A percentile compares a stretch with the other conserved stretches of the same genome.
Conservation (phyloP, 2,113 vertebrate species). For the Pomatorhinus ruficollis region DNA sequence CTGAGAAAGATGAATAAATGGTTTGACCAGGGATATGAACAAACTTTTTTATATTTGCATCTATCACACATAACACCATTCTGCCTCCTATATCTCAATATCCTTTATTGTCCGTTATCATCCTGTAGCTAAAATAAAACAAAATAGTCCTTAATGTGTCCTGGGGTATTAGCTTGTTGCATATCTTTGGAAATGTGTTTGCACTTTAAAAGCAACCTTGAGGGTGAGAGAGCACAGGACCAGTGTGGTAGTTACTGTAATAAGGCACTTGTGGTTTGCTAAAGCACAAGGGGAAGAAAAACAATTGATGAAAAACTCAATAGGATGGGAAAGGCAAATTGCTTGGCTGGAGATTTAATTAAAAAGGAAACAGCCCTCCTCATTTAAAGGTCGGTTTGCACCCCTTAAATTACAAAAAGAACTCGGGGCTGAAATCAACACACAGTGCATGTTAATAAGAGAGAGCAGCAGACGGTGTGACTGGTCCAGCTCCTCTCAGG, state of each 20-base stretch:
- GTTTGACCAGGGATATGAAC: neutral
- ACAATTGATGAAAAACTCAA: conserved; percentile 73
- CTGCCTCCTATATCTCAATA: neutral
- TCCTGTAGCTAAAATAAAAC: neutral
- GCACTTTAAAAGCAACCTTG: conserved; percentile 58
- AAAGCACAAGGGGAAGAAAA: conserved; percentile 45
- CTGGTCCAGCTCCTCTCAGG: neutral
- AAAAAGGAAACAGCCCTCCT: conserved; percentile 68
- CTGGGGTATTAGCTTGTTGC: conserved; percentile 14
- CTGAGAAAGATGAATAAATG: neutral
- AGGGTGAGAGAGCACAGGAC: conserved; percentile 18
- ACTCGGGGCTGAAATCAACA: conserved; percentile 13
- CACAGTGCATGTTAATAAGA: conserved; percentile 21
- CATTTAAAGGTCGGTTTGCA: conserved; percentile 63
- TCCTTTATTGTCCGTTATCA: neutral
- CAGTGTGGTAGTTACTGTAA: conserved; percentile 45
- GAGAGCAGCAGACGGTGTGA: neutral
- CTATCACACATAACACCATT: neutral
- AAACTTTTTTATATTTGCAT: neutral
- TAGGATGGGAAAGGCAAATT: conserved; percentile 73
- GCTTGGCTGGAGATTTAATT: conserved; percentile 75
- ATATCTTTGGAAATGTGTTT: neutral
- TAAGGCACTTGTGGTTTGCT: conserved; percentile 68
- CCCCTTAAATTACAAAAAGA: conserved; percentile 57
- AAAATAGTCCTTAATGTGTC: neutral